These are phyloP conservation scores for Archivesica marissinica DNA, from an alignment of 1,140 invertebrate genomes.

Conservation along the genomic window DNA sequence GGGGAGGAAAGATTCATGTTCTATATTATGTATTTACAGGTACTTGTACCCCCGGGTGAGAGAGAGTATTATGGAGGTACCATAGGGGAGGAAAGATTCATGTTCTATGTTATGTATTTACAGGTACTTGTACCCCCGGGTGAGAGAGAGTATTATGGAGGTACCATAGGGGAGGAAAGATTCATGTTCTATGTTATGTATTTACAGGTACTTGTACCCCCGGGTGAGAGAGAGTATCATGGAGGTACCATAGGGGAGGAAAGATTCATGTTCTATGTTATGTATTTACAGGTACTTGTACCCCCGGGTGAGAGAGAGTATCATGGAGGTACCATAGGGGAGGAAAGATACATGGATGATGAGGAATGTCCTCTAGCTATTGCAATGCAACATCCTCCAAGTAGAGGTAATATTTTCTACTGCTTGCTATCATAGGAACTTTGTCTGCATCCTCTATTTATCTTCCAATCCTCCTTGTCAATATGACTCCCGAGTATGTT, in stretches of 20 bases:
- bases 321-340: conserved; percentile 83
- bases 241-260: conserved; percentile 86
- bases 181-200: conserved; percentile 87
- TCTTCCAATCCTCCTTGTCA: too few relatives aligned
- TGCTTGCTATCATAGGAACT: too few relatives aligned
- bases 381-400: conserved; percentile 83
- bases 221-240: conserved; percentile 84
- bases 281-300: conserved; percentile 80
- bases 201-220: conserved; percentile 82
- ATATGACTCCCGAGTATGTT: too few relatives aligned
- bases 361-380: conserved; percentile 98
- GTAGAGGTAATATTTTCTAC: conserved; percentile 90
- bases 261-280: conserved; percentile 94
- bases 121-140: conserved; percentile 82
- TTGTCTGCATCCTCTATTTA: too few relatives aligned
- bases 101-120: conserved; percentile 85
- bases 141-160: conserved; percentile 85
- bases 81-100: conserved; percentile 91
- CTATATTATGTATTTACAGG: conserved; percentile 78
- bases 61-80: conserved; percentile 85
- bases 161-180: conserved; percentile 88
- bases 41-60: conserved; percentile 80
- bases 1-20: too few relatives aligned
- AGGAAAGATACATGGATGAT: conserved; percentile 97
- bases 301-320: conserved; percentile 84